Evolutionary conservation across 1,140 invertebrate species (phyloP), one percentile per base, ranked within the genome.

Genomic region (Ceratina japonica): DNA sequence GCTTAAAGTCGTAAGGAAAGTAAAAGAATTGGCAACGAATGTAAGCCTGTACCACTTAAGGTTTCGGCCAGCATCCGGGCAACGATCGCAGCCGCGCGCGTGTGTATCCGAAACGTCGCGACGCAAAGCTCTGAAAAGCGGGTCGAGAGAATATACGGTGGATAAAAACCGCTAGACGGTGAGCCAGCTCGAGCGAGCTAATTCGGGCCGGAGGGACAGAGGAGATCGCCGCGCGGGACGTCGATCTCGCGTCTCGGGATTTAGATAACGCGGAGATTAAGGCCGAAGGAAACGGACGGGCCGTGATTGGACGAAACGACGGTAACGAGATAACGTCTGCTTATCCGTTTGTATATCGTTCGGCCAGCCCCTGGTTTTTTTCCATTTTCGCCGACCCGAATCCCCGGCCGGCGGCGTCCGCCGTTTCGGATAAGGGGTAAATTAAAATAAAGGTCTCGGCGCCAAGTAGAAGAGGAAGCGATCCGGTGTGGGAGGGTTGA

Each of bases 371-470:
- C 44, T n/a, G n/a, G n/a, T n/a, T 44, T 24, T 31, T 37, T 44
- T 12, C 18, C n/a, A 49, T 31, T 0, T 52, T 61, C 31, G 58
- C 51, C 18, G 27, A n/a, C 54, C 16, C 54, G 13, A 8, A 7
- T n/a, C 68, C 0, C n/a, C n/a, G 3, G 15, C n/a, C n/a, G 15
- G 0, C 52, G 15, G 0, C 12, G 27, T 22, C 16, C 15, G 22
- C 3, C 58, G 56, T 77, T 74, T 27, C 16, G 70, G 61, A 84
- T 68, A 20, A 37, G 10, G 37, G 44, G 20, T 44, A 61, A 78
- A 84, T 85, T 85, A 81, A 81, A 81, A 80, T 66, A 24, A 75
- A 74, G 16, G n/a, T 73, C 18, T n/a, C n/a, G n/a, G n/a, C n/a
- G n/a, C 18, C 15, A 62, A 49, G 0, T 10, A 37, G 7, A 13